Base-by-base conservation (phyloP, 2,797 vertebrate species). In the Tympanoctomys barrerae region DNA sequence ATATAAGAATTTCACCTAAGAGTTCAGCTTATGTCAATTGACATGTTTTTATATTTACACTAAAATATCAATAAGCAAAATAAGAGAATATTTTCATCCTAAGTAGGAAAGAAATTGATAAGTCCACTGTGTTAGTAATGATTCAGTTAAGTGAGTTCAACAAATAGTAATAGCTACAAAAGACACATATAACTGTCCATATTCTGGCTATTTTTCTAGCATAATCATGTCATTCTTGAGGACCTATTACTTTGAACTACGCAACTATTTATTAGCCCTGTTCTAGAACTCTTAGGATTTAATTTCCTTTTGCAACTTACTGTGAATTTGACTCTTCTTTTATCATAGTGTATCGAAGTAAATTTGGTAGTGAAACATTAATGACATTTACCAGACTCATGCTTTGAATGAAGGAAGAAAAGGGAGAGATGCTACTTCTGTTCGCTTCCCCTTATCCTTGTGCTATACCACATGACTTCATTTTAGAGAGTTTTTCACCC, bases 301-400 rank as follows among this genome's bases (percentile, higher is more conserved):
- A 79, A 79, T 93, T 86, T 39, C 5, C 73, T 61, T 16, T 70
- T 39, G 7, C 7, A 95, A 78, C 9, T 84, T 80, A 36, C 42
- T 82, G 31, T 36, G 3, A 89, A 95, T 73, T 31, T 1, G 14
- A 91, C 28, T 6, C 1, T n/a, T 24, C 1, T 39, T 24, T 46
- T 39, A 57, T n/a, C 36, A 75, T 33, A n/a, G 52, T 94, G 86
- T 86, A 22, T 91, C 7, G 89, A 88, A 96, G 39, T 78, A 18
- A 95, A 79, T 52, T 5, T 52, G 39, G 4, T 5, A 11, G 21
- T 77, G 2, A 87, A 80, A 24, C 49, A 79, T 86, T 52, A 46
- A 49, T 57, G 33, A 59, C 31, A 1, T 83, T 57, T 11, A 70
- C 36, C n/a, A 57, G 68, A 33, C 2, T 66, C 18, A 22, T 10